phyloP scores from a whole-genome alignment of 2,888 invertebrate genomes.

The Polydrusus pterygomalis region DNA sequence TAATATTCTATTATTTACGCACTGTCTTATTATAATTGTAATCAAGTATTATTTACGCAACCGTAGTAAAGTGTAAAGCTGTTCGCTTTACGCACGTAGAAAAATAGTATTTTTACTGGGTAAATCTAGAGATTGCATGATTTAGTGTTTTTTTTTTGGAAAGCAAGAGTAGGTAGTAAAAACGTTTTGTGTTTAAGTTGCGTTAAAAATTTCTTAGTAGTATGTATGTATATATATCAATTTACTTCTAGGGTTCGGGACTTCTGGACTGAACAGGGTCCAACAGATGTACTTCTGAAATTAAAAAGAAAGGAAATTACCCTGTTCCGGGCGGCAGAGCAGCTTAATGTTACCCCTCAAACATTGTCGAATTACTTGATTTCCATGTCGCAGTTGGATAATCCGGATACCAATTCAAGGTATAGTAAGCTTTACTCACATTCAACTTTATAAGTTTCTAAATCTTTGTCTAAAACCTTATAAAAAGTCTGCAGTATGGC shows the following conservation, averaged over 20 bases:
- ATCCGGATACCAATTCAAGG: constrained; percentile 63
- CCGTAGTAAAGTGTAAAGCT: too few relatives aligned
- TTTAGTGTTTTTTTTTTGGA: too few relatives aligned
- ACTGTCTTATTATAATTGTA: background rate
- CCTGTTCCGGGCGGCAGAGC: constrained; percentile 82
- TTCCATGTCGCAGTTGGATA: constrained; percentile 75
- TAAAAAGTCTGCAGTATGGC: too few relatives aligned
- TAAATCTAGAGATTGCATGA: too few relatives aligned
- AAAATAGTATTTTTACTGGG: too few relatives aligned
- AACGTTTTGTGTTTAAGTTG: background rate
- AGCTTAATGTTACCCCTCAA: constrained; percentile 84
- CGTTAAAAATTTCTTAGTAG: background rate
- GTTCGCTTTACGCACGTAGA: too few relatives aligned
- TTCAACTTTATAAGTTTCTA: too few relatives aligned
- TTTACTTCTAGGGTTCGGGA: constrained; percentile 76
- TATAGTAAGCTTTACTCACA: background rate
- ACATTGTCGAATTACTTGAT: constrained; percentile 83
- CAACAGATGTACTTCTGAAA: constrained; percentile 82
- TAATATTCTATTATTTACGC: too few relatives aligned
- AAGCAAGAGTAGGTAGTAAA: too few relatives aligned
- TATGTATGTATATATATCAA: background rate
- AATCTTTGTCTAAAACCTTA: too few relatives aligned
- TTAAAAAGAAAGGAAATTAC: constrained; percentile 83
- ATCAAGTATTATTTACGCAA: too few relatives aligned
- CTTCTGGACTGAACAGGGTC: constrained; percentile 87